Conservation (phyloP, 2,113 vertebrate genomes). For the Pseudois nayaur region DNA sequence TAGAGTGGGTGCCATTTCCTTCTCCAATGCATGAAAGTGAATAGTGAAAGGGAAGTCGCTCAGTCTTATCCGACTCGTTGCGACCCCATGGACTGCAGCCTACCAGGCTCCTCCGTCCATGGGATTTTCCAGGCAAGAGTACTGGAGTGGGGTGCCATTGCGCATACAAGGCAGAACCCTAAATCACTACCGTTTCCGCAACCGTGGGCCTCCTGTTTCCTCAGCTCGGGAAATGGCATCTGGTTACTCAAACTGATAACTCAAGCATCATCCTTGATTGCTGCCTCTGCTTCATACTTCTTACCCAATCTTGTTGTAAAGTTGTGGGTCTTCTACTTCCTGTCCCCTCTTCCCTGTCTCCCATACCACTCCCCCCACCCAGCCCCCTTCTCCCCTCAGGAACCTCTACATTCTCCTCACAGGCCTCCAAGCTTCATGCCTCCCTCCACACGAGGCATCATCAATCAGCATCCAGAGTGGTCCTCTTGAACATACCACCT, state of each 20-base stretch:
- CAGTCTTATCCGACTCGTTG: rapidly evolving
- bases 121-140: too few species aligned
- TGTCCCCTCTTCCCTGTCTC: neutral
- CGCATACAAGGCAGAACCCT: neutral
- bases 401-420: neutral
- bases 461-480: neutral
- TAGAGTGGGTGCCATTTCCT: too few species aligned
- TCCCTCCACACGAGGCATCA: neutral
- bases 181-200: neutral
- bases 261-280: neutral
- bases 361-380: neutral
- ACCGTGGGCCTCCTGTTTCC: neutral
- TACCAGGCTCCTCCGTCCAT: too few species aligned
- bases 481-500: neutral
- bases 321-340: neutral
- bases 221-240: neutral
- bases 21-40: too few species aligned
- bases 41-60: too few species aligned
- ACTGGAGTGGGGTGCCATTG: too few species aligned
- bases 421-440: neutral
- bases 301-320: neutral
- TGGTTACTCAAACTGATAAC: neutral
- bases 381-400: neutral
- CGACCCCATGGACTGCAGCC: too few species aligned
- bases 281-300: neutral